Percentiles rank a stretch among this genome's conserved stretches.
Evolutionary conservation across 1,140 invertebrate species (phyloP).

Genomic region (Riptortus pedestris): DNA sequence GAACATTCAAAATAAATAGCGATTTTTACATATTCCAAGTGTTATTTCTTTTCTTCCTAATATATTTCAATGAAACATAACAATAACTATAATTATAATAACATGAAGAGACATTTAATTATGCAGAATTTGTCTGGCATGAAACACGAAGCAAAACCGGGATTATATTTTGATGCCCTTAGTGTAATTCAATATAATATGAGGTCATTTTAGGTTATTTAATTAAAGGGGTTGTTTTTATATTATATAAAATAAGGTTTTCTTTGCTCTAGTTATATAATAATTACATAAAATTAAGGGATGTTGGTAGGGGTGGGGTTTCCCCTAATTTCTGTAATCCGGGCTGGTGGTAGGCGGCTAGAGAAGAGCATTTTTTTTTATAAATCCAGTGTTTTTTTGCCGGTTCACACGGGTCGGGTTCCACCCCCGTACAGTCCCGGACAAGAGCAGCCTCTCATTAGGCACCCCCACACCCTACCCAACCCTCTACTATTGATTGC

Average conservation of each 20-base stretch:
- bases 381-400: conserved; percentile 4
- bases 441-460: not conserved
- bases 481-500: not conserved
- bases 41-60: too few relatives aligned
- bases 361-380: conserved; percentile 2
- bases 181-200: not conserved
- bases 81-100: too few relatives aligned
- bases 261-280: conserved; percentile 3
- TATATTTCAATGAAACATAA: too few relatives aligned
- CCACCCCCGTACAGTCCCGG: conserved; percentile 1
- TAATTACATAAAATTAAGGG: conserved; percentile 12
- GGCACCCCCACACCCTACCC: not conserved
- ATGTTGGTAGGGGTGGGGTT: not conserved
- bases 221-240: not conserved
- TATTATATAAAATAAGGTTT: not conserved
- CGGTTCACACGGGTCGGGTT: not conserved
- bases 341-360: not conserved
- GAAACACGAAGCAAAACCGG: too few relatives aligned
- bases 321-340: conserved; percentile 17
- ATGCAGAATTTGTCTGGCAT: too few relatives aligned
- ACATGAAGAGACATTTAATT: too few relatives aligned
- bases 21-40: too few relatives aligned
- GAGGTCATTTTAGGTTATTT: not conserved
- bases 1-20: too few relatives aligned
- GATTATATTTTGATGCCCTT: too few relatives aligned